phyloP scores from a whole-genome alignment of 2,888 invertebrate species.

The Melinopterus prodromus region DNA sequence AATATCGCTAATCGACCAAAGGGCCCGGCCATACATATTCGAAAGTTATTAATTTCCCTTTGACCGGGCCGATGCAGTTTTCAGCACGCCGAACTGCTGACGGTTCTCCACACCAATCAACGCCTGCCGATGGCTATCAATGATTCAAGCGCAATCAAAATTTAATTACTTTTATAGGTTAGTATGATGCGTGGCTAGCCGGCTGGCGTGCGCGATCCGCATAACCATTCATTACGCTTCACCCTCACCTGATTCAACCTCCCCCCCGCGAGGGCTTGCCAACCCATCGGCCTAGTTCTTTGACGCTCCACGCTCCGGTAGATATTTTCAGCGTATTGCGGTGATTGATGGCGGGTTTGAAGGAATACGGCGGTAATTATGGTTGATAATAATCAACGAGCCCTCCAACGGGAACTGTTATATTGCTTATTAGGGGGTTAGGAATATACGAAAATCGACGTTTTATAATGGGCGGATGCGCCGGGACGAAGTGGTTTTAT shows the following conservation, averaged over 20 bases:
- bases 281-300: not conserved
- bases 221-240: not conserved
- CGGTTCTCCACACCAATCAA: not conserved
- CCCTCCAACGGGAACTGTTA: not conserved
- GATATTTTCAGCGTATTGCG: not conserved
- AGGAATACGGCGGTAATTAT: not conserved
- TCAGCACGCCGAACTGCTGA: not conserved
- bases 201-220: conserved; percentile 6
- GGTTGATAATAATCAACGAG: not conserved
- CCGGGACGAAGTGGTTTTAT: not conserved
- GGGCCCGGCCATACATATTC: not conserved
- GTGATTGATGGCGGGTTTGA: not conserved
- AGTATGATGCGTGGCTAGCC: not conserved
- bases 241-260: not conserved
- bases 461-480: not conserved
- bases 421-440: not conserved
- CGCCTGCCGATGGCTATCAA: not conserved
- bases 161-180: conserved; percentile 28
- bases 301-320: not conserved
- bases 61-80: not conserved
- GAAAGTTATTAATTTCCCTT: conserved; percentile 8
- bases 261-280: not conserved
- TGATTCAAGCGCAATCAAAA: conserved; percentile 22
- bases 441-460: not conserved
- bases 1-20: too few relatives aligned